Base-by-base conservation (phyloP, 1,140 invertebrate species). In the Zophobas morio region DNA sequence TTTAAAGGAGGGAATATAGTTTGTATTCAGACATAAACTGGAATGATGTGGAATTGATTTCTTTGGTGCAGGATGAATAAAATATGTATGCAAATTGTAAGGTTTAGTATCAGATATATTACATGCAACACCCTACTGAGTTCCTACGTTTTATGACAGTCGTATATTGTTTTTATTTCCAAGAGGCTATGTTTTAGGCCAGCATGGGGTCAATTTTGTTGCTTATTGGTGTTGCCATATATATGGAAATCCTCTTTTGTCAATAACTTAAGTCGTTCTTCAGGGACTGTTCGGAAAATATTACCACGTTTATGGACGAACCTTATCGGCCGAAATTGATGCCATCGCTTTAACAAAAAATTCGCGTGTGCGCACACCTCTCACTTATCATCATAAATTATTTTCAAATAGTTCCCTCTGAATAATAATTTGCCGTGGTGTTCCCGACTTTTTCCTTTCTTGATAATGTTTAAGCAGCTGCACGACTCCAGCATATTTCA, bases 211-310 rank as follows among this genome's bases (percentile, higher is more conserved):
- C 71, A 74, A 74, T 74, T 74, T 74, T 49, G 39, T 56, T 33
- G 39, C 51, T 54, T 74, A 74, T 74, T 74, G 71, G 51, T 56
- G 35, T 34, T 40, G 39, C 49, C 49, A 57, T 57, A 57, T 74
- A 57, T 57, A 74, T 74, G 71, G 71, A 74, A 74, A 74, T 74
- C 54, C 37, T 72, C 54, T 74, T 72, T 40, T 74, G 71, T 57
- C 71, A 74, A 74, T 74, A 74, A 74, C 51, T 74, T 33, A 70
- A 70, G 39, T 46, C 39, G 46, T 70, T 42, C 46, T 70, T 46
- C 37, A 33, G 46, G 63, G 46, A 70, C 39, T 39, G 36, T 46
- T 42, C 39, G 63, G 32, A 33, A 39, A 39, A 42, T 70, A 39
- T 70, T 46, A 70, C 46, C 63, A 46, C n/a, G 63, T 70, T 70